Evolutionary conservation across 2,113 vertebrate genomes (phyloP).

Genomic region (Saccopteryx bilineata): DNA sequence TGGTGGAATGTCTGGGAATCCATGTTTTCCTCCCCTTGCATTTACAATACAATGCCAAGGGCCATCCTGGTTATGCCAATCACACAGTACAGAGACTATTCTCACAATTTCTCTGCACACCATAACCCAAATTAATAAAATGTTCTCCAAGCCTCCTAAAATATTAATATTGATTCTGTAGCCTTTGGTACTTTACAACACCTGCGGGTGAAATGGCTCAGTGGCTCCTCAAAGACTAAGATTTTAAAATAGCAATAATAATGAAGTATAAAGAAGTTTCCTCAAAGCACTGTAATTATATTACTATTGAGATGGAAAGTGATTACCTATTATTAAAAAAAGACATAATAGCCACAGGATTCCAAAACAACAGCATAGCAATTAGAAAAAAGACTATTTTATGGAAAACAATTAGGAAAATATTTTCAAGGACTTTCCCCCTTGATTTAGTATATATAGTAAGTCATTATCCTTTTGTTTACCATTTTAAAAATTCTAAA

Average conservation of each 20-base stretch:
- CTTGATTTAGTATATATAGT: neutral
- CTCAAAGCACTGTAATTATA: neutral
- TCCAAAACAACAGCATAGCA: neutral
- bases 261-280: neutral
- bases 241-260: neutral
- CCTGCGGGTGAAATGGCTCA: no score
- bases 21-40: no score
- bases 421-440: neutral
- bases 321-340: constrained; percentile 50
- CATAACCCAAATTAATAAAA: no score
- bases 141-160: no score
- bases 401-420: neutral
- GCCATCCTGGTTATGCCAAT: no score
- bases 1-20: no score
- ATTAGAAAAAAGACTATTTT: neutral
- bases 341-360: neutral
- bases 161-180: no score
- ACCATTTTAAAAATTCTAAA: neutral
- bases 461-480: constrained; percentile 39
- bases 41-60: no score
- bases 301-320: neutral
- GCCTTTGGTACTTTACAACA: no score
- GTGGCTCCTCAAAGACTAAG: neutral
- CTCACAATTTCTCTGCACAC: no score
- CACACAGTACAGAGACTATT: no score